phyloP scores from a whole-genome alignment of 2,797 vertebrate genomes.

The Huso huso region DNA sequence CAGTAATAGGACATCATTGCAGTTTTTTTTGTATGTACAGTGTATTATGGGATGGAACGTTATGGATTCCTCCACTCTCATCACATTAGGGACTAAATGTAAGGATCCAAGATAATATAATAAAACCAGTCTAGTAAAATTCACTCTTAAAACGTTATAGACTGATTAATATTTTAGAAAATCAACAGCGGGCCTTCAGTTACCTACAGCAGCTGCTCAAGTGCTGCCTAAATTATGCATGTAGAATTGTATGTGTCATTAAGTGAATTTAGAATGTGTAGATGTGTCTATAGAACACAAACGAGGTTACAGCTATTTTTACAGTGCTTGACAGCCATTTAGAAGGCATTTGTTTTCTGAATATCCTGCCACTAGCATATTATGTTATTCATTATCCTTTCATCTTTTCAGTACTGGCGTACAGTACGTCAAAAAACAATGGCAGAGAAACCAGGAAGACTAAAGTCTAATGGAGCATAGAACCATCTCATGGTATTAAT shows the following conservation, averaged over 20 bases:
- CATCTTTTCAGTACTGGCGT: not conserved
- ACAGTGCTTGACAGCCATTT: not conserved
- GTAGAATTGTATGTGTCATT: slow-evolving; percentile 1
- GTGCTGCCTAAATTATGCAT: not conserved
- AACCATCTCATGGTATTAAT: no score
- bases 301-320: not conserved
- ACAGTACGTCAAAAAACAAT: no score
- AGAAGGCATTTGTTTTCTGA: not conserved
- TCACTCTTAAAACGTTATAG: not conserved
- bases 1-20: no score
- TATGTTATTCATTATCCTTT: not conserved
- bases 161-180: not conserved
- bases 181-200: not conserved
- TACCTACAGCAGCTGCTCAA: not conserved
- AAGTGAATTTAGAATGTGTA: slow-evolving; percentile 4
- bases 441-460: no score
- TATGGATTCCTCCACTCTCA: no score
- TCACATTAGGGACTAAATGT: no score
- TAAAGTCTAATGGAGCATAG: no score
- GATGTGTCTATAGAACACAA: not conserved
- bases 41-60: no score
- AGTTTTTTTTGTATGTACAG: no score
- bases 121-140: no score
- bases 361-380: not conserved
- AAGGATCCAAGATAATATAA: no score